A percentile compares a stretch with the other conserved stretches of the same genome.
These are phyloP conservation scores for Drosophila gunungcola DNA, from an alignment of 1,140 invertebrate genomes.

Conservation along the genomic window DNA sequence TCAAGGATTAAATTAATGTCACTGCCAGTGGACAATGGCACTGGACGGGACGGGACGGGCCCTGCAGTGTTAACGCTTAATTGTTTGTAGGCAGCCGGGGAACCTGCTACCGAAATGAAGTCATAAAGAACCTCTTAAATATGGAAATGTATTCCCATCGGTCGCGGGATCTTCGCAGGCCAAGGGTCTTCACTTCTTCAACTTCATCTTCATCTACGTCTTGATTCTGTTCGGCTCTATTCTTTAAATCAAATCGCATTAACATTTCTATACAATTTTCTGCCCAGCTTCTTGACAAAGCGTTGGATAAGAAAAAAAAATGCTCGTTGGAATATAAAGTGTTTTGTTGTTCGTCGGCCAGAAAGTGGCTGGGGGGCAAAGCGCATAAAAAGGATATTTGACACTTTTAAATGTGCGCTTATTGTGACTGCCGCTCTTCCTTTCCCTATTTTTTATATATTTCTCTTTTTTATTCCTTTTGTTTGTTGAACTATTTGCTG, in stretches of 20 bases:
- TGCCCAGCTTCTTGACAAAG: constrained; percentile 75
- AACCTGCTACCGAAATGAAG: constrained; percentile 73
- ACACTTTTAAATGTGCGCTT: constrained; percentile 84
- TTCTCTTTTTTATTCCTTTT: constrained; percentile 54
- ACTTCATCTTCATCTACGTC: constrained; percentile 31
- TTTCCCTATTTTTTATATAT: constrained; percentile 15
- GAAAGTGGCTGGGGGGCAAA: constrained; percentile 52
- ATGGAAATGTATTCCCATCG: constrained; percentile 72
- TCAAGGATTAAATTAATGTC: constrained; percentile 84
- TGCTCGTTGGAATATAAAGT: constrained; percentile 69
- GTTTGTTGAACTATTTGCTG: constrained; percentile 79
- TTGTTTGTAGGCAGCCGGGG: constrained; percentile 55
- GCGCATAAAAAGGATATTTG: constrained; percentile 83
- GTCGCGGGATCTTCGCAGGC: constrained; percentile 1
- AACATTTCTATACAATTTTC: constrained; percentile 83
- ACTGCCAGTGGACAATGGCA: constrained; percentile 77
- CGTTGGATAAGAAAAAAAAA: constrained; percentile 27
- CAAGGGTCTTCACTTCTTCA: constrained; percentile 18
- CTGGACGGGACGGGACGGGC: constrained; percentile 6
- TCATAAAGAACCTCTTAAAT: constrained; percentile 76
- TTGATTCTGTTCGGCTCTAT: constrained; percentile 51
- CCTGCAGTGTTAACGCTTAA: constrained; percentile 73
- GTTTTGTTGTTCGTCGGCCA: constrained; percentile 64
- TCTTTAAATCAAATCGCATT: constrained; percentile 83
- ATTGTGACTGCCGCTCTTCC: constrained; percentile 57